Evolutionary conservation across 2,888 invertebrate genomes (phyloP).

Genomic region (Yponomeuta cagnagella): DNA sequence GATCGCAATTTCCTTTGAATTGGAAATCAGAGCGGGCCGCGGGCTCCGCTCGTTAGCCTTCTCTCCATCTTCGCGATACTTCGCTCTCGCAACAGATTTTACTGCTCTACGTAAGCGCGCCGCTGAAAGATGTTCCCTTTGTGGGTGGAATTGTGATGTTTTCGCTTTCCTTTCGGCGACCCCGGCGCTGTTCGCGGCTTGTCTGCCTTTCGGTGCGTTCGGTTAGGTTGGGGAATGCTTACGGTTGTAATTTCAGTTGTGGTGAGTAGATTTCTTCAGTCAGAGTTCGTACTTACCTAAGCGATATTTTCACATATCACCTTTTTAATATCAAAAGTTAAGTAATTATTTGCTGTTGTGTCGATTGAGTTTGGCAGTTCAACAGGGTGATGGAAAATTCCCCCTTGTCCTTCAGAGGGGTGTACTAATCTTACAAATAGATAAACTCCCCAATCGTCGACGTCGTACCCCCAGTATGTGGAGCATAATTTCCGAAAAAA

Average conservation of each 20-base stretch:
- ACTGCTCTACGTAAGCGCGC: slow-evolving; percentile 33
- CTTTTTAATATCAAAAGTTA: no score
- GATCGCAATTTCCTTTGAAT: slow-evolving; percentile 78
- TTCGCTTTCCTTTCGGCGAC: slow-evolving; percentile 28
- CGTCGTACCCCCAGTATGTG: no score
- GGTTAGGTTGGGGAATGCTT: not conserved
- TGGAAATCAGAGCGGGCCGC: slow-evolving; percentile 74
- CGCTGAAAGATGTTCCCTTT: slow-evolving; percentile 58
- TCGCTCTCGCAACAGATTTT: slow-evolving; percentile 61
- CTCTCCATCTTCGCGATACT: slow-evolving; percentile 66
- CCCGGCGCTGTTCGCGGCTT: slow-evolving; percentile 28
- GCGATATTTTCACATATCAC: no score
- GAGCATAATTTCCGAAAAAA: no score
- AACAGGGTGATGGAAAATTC: no score
- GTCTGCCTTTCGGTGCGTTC: slow-evolving; percentile 3
- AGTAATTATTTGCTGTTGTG: no score
- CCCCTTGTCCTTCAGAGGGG: no score
- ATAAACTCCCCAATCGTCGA: no score
- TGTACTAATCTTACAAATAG: no score
- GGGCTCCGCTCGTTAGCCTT: slow-evolving; percentile 63
- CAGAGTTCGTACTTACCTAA: not conserved
- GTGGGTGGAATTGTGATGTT: slow-evolving; percentile 50
- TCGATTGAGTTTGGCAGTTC: no score
- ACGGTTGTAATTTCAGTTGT: not conserved
- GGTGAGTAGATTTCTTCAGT: not conserved